Percentiles rank a stretch among this genome's conserved stretches.
These are phyloP conservation scores for Notechis scutatus DNA, from an alignment of 2,113 vertebrate genomes.

Conservation along the genomic window DNA sequence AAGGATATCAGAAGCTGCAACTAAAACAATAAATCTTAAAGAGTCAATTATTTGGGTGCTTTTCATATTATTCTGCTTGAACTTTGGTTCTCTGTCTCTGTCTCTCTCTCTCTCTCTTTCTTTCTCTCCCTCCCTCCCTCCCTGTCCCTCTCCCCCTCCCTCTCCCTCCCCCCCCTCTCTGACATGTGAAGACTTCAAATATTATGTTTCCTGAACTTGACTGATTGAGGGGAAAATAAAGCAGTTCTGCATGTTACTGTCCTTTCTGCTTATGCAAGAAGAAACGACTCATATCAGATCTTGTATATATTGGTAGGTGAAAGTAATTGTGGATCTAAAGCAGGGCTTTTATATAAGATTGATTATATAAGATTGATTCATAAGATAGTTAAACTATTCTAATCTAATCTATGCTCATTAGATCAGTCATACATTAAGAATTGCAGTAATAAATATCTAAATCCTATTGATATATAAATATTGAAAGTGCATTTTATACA, in stretches of 20 bases:
- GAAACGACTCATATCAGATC: not conserved
- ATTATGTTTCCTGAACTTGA: not conserved
- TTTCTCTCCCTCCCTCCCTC: too few relatives aligned
- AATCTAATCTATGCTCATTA: not conserved
- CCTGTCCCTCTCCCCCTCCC: not conserved
- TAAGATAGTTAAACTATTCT: not conserved
- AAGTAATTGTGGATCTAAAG: not conserved
- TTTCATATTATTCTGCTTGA: not conserved
- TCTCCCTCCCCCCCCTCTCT: not conserved
- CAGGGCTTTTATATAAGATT: not conserved
- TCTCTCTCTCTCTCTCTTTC: not conserved
- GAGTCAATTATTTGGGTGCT: fast-evolving
- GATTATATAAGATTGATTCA: not conserved
- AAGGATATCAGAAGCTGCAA: not conserved
- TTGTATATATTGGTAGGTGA: not conserved
- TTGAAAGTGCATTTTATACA: not conserved
- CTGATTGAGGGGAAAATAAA: not conserved
- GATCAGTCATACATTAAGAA: not conserved
- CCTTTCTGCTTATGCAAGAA: not conserved
- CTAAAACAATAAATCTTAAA: not conserved
- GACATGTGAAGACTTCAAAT: not conserved
- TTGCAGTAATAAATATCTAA: not conserved
- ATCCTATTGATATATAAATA: not conserved
- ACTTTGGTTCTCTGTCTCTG: not conserved
- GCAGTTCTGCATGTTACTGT: not conserved